Conservation (phyloP, 1,140 invertebrate genomes). For the Nomia melanderi region DNA sequence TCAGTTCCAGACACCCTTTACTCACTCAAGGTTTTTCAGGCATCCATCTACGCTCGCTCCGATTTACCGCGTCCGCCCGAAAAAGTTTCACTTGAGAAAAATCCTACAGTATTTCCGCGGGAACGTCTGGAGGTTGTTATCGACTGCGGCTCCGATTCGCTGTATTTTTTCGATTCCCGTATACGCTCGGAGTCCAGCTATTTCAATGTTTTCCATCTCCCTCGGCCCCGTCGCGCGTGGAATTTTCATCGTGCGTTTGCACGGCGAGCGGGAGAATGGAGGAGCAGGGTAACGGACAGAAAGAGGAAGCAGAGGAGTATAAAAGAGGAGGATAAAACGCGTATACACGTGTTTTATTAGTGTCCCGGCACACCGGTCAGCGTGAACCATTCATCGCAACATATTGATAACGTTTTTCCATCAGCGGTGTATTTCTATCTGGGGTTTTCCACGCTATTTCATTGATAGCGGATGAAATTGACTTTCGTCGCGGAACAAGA, state of each 20-base stretch:
- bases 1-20: too few relatives aligned
- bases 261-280: background rate
- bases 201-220: background rate
- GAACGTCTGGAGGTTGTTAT: too few relatives aligned
- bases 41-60: too few relatives aligned
- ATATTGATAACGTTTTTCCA: constrained; percentile 40
- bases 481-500: constrained; percentile 17
- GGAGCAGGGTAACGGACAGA: background rate
- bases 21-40: too few relatives aligned
- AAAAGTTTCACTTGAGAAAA: too few relatives aligned
- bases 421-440: constrained; percentile 27
- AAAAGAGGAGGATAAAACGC: background rate
- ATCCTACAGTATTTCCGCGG: too few relatives aligned
- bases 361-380: background rate
- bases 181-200: constrained; percentile 1
- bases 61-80: too few relatives aligned
- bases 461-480: constrained; percentile 21
- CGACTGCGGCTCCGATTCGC: background rate
- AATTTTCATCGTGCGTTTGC: constrained; percentile 11
- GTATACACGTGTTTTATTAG: constrained; percentile 14
- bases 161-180: constrained; percentile 27
- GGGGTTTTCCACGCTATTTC: constrained; percentile 33
- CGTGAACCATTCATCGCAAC: constrained; percentile 22
- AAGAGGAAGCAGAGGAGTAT: background rate
- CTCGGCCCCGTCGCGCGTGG: background rate